Evolutionary conservation across 2,888 invertebrate genomes (phyloP), one percentile per base, ranked within the genome.

Genomic region (Chorisops tibialis): DNA sequence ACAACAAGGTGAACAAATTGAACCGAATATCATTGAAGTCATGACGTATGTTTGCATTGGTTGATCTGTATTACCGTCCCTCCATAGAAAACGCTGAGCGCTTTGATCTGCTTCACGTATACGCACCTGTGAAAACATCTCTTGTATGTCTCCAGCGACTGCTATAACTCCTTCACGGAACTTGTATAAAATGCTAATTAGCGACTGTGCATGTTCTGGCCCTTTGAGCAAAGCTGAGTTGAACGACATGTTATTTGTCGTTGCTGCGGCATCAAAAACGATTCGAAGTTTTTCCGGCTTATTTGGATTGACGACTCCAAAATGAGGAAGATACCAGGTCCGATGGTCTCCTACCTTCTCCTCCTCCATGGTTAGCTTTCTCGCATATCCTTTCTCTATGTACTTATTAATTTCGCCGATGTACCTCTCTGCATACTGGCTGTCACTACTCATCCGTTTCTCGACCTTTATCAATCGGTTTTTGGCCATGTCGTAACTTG

Each of bases 91-190:
- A 12, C 69, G 30, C 62, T 71, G 70, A 0, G 69, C 49, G 37
- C 67, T 48, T 38, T 69, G 69, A 58, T 74, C 73, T 12, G 67
- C 66, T 7, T 62, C 47, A 0, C 51, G 14, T 2, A 75, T 69
- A 11, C 66, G 66, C 0, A 74, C 61, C 35, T 70, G 73, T 3
- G 69, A 62, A 49, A 73, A 74, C 73, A 75, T 74, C 49, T 75
- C 72, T 4, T 62, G 66, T 0, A 75, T 70, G 48, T 75, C 74
- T 0, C 66, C 73, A 4, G 56, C 69, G 1, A 73, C 61, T 0
- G 71, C 73, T 0, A 71, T 50, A 0, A 50, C 38, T 1, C 62
- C 35, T 58, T 68, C 65, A 7, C 73, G 58, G 50, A 73, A 74
- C 30, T 71, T 69, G 61, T 72, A 66, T 1, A 74, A n/a, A 0